phyloP scores from a whole-genome alignment of 2,888 invertebrate species.

The Eubasilissa splendida region DNA sequence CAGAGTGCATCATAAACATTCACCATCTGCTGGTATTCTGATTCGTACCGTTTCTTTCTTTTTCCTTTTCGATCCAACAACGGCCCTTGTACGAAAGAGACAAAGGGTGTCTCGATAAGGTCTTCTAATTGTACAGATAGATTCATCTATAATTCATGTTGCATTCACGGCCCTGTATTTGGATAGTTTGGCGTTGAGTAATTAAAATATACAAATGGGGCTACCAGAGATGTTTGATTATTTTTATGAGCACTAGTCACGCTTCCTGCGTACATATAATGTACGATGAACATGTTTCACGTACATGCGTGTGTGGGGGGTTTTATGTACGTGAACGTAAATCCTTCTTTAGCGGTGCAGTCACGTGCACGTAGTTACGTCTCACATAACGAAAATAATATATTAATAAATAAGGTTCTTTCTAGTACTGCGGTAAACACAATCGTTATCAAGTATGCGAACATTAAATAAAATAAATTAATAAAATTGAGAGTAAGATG shows the following conservation, averaged over 20 bases:
- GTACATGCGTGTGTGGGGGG: too few relatives aligned
- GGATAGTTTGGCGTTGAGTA: slow-evolving; percentile 12
- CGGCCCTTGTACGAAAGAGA: neutral
- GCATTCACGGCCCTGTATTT: slow-evolving; percentile 2
- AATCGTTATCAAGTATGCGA: too few relatives aligned
- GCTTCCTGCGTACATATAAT: neutral
- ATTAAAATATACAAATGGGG: slow-evolving; percentile 25
- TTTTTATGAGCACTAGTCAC: slow-evolving; percentile 6
- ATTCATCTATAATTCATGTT: slow-evolving; percentile 9
- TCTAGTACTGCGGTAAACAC: too few relatives aligned
- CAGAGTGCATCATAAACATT: slow-evolving; percentile 26
- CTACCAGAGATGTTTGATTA: slow-evolving; percentile 11
- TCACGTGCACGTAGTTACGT: too few relatives aligned
- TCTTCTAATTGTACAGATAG: neutral
- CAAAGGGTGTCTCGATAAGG: neutral
- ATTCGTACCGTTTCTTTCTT: neutral
- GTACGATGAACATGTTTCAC: too few relatives aligned
- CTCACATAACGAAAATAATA: too few relatives aligned
- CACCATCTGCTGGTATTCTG: slow-evolving; percentile 12
- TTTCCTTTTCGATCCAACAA: slow-evolving; percentile 8
- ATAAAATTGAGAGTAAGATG: too few relatives aligned
- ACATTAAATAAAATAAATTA: too few relatives aligned
- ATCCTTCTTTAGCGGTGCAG: too few relatives aligned
- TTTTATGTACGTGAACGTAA: too few relatives aligned
- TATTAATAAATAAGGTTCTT: too few relatives aligned